Percentiles rank a stretch among this genome's conserved stretches.
Evolutionary conservation across 2,797 vertebrate species (phyloP).

Genomic region (Scolopax bukidnonensis): DNA sequence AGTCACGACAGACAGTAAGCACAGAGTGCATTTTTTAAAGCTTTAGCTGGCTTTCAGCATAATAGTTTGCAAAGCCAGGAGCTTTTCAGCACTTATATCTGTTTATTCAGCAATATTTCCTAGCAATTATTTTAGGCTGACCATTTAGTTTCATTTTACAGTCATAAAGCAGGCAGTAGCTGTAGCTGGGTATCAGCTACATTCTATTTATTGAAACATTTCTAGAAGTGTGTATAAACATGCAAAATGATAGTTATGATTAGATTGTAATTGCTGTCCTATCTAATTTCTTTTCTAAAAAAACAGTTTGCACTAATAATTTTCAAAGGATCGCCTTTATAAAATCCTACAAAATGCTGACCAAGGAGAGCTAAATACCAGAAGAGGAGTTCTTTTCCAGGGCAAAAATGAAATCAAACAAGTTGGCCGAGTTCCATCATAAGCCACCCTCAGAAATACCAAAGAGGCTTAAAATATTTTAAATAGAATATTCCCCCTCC

Average conservation of each 20-base stretch:
- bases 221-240: background rate
- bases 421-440: conserved; percentile 33
- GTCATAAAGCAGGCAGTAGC: conserved; percentile 29
- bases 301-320: background rate
- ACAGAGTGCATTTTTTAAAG: conserved; percentile 16
- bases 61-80: conserved; percentile 42
- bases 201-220: background rate
- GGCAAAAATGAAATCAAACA: conserved; percentile 51
- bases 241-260: background rate
- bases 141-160: conserved; percentile 54
- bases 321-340: background rate
- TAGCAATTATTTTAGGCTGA: conserved; percentile 44
- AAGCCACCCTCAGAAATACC: conserved; percentile 47
- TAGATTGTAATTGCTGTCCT: conserved; percentile 39
- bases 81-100: conserved; percentile 26
- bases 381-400: conserved; percentile 26
- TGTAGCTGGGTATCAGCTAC: background rate
- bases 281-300: conserved; percentile 13
- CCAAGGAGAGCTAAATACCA: conserved; percentile 41
- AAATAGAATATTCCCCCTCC: conserved; percentile 5
- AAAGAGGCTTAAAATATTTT: conserved; percentile 42
- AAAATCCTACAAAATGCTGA: conserved; percentile 23
- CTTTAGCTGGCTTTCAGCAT: conserved; percentile 36
- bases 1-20: background rate
- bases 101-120: conserved; percentile 64